Evolutionary conservation across 2,888 invertebrate species (phyloP), one percentile per base, ranked within the genome.

Genomic region (Amiota minor): DNA sequence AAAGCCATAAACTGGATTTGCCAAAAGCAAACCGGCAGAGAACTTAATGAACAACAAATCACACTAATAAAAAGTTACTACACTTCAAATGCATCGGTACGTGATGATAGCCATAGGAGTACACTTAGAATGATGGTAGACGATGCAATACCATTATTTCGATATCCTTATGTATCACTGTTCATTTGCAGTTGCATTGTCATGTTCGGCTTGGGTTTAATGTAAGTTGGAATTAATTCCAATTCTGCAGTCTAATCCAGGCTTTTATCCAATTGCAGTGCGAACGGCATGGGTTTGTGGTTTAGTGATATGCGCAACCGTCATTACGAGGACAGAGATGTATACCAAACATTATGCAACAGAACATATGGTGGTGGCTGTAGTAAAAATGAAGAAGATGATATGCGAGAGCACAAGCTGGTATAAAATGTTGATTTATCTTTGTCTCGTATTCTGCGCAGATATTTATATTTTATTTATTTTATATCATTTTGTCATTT

Each of bases 221-320:
- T 82, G 85, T 84, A 74, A 79, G 80, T 78, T 11, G 9, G 2
- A 8, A 35, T 35, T 23, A 23, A 23, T 23, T 23, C 1, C 23
- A 53, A 53, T 18, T 16, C 56, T 18, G 1, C 20, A 16, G 20
- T 18, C 14, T 56, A 16, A 18, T 14, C 18, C 18, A n/a, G 12
- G 53, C 0, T 18, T 16, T 18, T 56, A 14, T 8, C 20, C 20
- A 16, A 1, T 11, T 59, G 59, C 70, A 84, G 84, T 4, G 79
- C 83, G 2, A 79, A 84, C 59, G 84, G 83, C 0, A 47, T 85
- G 2, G 85, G 82, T 0, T 53, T 85, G 23, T 85, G 85, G 85
- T 84, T 50, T 14, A 78, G 83, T 0, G 72, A 79, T 8, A 79
- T 84, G 75, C 79, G 84, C 1, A 83, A 83, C 74, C 76, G 81